phyloP scores from a whole-genome alignment of 2,113 vertebrate species.

The Plectropomus leopardus region DNA sequence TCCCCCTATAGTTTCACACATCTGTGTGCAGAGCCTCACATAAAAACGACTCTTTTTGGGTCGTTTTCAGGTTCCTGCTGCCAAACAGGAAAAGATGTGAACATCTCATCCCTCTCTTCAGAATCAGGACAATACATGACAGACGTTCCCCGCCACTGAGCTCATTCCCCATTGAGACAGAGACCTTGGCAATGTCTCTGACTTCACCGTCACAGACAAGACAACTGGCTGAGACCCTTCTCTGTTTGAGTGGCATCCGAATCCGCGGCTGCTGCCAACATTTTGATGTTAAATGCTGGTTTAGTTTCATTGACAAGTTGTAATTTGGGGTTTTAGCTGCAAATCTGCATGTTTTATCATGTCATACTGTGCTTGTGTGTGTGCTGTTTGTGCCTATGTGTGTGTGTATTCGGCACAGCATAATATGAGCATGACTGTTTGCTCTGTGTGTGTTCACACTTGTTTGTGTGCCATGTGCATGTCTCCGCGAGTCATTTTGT shows the following conservation, averaged over 20 bases:
- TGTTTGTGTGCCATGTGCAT: constrained; percentile 66
- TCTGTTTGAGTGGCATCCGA: constrained; percentile 10
- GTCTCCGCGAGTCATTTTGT: constrained; percentile 73
- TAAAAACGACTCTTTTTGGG: not conserved
- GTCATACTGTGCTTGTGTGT: constrained; percentile 28
- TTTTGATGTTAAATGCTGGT: constrained; percentile 51
- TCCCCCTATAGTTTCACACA: too few species aligned
- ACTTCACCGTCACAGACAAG: constrained; percentile 18
- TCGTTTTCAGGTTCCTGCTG: constrained; percentile 19
- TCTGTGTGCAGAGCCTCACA: too few species aligned
- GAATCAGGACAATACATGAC: constrained; percentile 34
- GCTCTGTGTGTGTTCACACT: constrained; percentile 48
- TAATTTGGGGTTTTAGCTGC: constrained; percentile 58
- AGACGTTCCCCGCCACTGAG: constrained; percentile 50
- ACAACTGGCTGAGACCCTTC: constrained; percentile 20
- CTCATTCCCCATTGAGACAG: constrained; percentile 50
- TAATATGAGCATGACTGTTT: constrained; percentile 46
- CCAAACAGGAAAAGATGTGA: constrained; percentile 61
- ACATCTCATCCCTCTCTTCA: constrained; percentile 25
- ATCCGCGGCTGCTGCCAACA: constrained; percentile 28
- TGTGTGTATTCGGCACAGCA: constrained; percentile 17
- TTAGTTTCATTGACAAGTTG: constrained; percentile 37
- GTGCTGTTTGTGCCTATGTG: constrained; percentile 21
- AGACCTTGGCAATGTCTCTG: constrained; percentile 31
- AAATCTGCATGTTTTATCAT: constrained; percentile 58